A percentile compares a stretch with the other conserved stretches of the same genome.
These are phyloP conservation scores for Noctilio leporinus DNA, from an alignment of 2,113 vertebrate species.

Conservation along the genomic window DNA sequence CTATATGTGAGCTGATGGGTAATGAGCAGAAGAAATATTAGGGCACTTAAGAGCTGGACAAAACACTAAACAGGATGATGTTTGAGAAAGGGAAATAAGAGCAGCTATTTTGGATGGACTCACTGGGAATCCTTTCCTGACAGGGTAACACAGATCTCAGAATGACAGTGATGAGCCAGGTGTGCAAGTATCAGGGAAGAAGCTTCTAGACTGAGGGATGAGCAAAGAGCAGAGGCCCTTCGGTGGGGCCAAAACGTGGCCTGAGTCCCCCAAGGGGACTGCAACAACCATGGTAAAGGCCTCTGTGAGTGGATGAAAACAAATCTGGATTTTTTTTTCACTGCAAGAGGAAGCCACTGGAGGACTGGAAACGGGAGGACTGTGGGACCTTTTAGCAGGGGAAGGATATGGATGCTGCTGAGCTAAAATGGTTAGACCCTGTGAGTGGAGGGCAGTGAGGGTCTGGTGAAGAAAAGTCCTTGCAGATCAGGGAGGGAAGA, in stretches of 20 bases:
- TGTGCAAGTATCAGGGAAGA: background rate
- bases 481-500: background rate
- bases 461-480: background rate
- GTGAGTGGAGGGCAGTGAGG: background rate
- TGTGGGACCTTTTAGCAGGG: background rate
- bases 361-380: background rate
- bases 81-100: background rate
- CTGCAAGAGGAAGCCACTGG: background rate
- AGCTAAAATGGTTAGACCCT: background rate
- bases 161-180: background rate
- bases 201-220: background rate
- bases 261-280: background rate
- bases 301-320: too few species aligned
- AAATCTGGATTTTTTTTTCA: background rate
- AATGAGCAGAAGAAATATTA: background rate
- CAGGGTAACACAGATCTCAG: background rate
- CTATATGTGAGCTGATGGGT: too few species aligned
- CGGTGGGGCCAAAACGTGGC: background rate
- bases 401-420: background rate
- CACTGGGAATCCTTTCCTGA: background rate
- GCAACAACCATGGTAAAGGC: background rate
- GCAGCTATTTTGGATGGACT: background rate
- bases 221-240: background rate
- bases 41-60: background rate
- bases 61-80: background rate